These are phyloP conservation scores for Simalia tracyae DNA, from an alignment of 2,797 vertebrate species.

Conservation along the genomic window DNA sequence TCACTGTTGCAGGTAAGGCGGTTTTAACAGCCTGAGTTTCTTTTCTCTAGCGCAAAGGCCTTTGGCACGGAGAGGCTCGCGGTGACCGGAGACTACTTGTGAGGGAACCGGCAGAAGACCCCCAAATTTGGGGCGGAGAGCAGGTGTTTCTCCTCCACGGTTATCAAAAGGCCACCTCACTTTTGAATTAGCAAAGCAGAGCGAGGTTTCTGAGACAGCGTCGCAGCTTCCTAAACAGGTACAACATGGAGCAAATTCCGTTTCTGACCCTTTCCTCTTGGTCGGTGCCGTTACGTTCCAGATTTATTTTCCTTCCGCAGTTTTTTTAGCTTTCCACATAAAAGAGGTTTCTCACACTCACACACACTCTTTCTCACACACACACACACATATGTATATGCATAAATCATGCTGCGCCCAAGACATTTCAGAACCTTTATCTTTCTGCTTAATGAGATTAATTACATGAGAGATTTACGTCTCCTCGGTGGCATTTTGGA, in stretches of 20 bases:
- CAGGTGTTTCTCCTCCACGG: not conserved
- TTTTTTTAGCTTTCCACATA: not conserved
- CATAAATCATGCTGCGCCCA: not conserved
- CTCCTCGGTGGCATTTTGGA: not conserved
- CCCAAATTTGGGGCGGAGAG: not conserved
- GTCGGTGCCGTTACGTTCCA: not conserved
- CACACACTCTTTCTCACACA: not conserved
- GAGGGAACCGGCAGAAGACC: not conserved
- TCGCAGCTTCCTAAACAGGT: not conserved
- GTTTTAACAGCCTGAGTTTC: not conserved
- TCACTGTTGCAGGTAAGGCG: not conserved
- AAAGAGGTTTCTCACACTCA: not conserved
- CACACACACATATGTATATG: not conserved
- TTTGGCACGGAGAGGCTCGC: too few relatives aligned
- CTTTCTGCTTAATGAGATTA: conserved; percentile 51
- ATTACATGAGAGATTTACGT: conserved; percentile 45
- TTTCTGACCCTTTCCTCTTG: conserved; percentile 11
- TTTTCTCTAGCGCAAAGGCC: not conserved
- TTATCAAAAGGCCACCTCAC: not conserved
- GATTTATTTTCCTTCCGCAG: not conserved
- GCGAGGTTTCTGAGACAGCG: not conserved
- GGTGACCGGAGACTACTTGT: not conserved
- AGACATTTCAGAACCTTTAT: not conserved
- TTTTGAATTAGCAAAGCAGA: not conserved
- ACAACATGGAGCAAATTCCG: accelerated